These are phyloP conservation scores for Leptinotarsa texana DNA, from an alignment of 1,140 invertebrate species.

Conservation along the genomic window DNA sequence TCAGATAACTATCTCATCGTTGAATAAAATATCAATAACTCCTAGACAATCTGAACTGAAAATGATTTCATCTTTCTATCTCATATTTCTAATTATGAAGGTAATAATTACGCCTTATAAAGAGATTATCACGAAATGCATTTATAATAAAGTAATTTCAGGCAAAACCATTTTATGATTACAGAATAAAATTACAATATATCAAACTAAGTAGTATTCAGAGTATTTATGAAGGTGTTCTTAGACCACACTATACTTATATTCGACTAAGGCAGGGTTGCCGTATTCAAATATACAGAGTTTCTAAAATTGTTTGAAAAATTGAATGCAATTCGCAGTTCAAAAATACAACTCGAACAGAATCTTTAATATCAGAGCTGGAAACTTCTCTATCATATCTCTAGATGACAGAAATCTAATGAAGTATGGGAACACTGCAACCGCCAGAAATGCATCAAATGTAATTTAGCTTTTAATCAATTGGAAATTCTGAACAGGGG, in stretches of 20 bases:
- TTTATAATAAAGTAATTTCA: constrained; percentile 18
- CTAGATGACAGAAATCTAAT: too few species aligned
- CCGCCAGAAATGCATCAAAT: too few species aligned
- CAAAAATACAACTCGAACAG: too few species aligned
- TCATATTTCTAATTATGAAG: constrained; percentile 17
- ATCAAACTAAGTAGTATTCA: constrained; percentile 12
- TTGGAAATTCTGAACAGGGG: too few species aligned
- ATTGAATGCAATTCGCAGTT: too few species aligned
- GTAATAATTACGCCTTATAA: constrained; percentile 18
- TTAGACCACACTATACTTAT: constrained; percentile 9
- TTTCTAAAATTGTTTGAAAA: too few species aligned
- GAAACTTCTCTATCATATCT: too few species aligned
- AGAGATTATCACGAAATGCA: constrained; percentile 13
- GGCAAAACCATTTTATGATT: constrained; percentile 12
- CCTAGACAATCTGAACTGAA: constrained; percentile 1
- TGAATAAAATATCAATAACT: background rate
- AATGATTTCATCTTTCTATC: constrained; percentile 3
- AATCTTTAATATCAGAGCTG: too few species aligned
- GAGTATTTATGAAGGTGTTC: background rate
- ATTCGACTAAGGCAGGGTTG: too few species aligned
- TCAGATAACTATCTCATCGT: background rate
- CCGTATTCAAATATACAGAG: too few species aligned
- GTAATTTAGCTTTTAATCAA: too few species aligned
- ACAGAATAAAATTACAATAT: constrained; percentile 17
- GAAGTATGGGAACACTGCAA: too few species aligned